Conservation (phyloP, 2,888 invertebrate species). For the Alloplasta piceator region DNA sequence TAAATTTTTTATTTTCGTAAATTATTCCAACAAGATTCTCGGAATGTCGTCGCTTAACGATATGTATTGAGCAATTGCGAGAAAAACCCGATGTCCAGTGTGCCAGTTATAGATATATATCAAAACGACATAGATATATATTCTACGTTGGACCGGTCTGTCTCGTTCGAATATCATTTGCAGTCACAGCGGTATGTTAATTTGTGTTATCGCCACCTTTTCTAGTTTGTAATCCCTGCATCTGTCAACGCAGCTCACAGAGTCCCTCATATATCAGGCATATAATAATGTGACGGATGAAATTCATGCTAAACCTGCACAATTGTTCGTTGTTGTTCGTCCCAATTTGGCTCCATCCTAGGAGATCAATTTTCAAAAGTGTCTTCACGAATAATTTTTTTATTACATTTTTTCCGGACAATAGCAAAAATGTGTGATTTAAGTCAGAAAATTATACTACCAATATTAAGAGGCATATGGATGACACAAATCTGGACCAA, state of each 20-base stretch:
- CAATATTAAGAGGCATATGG: no score
- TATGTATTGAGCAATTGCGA: conserved; percentile 21
- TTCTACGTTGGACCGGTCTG: conserved; percentile 23
- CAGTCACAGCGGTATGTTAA: conserved; percentile 22
- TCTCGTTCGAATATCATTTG: conserved; percentile 34
- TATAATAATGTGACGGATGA: not conserved
- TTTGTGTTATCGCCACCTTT: conserved; percentile 23
- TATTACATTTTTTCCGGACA: no score
- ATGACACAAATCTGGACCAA: no score
- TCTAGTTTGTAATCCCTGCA: conserved; percentile 24
- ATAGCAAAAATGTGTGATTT: no score
- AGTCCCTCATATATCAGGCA: conserved; percentile 19
- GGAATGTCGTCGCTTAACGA: conserved; percentile 27
- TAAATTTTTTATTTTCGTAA: not conserved
- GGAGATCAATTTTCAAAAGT: no score
- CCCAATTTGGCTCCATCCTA: not conserved
- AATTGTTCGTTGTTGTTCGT: not conserved
- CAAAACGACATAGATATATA: not conserved
- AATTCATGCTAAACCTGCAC: not conserved
- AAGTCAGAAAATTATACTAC: no score
- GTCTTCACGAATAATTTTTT: no score
- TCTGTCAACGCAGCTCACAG: conserved; percentile 34
- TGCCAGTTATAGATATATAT: conserved; percentile 4
- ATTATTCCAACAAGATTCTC: conserved; percentile 30
- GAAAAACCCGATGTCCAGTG: conserved; percentile 16